A percentile compares a stretch with the other conserved stretches of the same genome.
Conservation (phyloP, 2,797 vertebrate genomes). For the Lutjanus campechanus region DNA sequence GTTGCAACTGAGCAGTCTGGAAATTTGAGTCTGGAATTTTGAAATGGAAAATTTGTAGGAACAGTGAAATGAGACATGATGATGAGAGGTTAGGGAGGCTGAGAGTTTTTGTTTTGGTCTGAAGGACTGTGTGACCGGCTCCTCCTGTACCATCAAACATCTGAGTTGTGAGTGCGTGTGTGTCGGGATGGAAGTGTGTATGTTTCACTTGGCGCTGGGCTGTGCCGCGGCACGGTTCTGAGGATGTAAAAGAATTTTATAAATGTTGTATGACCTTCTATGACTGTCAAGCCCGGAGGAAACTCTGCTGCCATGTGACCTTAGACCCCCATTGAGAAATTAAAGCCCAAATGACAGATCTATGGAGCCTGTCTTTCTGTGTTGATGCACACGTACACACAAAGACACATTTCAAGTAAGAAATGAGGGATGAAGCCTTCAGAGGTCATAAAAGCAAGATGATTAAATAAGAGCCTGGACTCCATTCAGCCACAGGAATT, state of each 20-base stretch:
- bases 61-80: background rate
- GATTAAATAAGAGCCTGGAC: slow-evolving; percentile 65
- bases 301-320: slow-evolving; percentile 36
- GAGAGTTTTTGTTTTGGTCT: background rate
- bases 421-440: slow-evolving; percentile 61
- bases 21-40: no score
- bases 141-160: background rate
- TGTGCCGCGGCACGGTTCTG: slow-evolving; percentile 17
- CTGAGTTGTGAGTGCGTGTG: background rate
- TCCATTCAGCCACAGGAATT: slow-evolving; percentile 74
- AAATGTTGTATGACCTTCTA: slow-evolving; percentile 46
- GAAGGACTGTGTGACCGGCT: background rate
- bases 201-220: slow-evolving; percentile 68
- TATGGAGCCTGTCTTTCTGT: slow-evolving; percentile 32
- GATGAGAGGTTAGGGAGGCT: slow-evolving; percentile 14
- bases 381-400: slow-evolving; percentile 24
- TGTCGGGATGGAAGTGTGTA: slow-evolving; percentile 15
- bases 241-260: slow-evolving; percentile 50
- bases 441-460: slow-evolving; percentile 65
- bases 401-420: slow-evolving; percentile 44
- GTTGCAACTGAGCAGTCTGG: no score
- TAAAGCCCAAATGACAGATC: slow-evolving; percentile 52
- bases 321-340: slow-evolving; percentile 36
- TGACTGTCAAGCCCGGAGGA: slow-evolving; percentile 28
- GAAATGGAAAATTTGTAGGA: no score